Base-by-base conservation (phyloP, 2,113 vertebrate species). In the Cricetomys ansorgei region DNA sequence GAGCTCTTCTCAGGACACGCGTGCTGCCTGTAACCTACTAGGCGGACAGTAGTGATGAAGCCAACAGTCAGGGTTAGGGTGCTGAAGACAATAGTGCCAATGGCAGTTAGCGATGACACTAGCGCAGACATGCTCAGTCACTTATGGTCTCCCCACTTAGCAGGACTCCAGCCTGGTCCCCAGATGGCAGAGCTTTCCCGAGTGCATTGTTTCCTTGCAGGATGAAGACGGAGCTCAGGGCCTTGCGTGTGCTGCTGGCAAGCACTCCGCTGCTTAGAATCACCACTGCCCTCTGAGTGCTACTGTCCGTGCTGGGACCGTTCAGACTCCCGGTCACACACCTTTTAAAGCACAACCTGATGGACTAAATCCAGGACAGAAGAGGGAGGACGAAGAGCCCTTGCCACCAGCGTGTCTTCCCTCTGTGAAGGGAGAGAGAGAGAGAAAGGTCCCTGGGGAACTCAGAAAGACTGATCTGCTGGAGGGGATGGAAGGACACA, bases 161-260 rank as follows among this genome's bases (percentile, higher is more conserved):
- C 29, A 1, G 45, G 84, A 93, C 3, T 55, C 19, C 21, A 89
- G 57, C n/a, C 27, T 79, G 90, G 53, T 10, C 91, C 17, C 73
- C 57, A 59, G 53, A 21, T 7, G 10, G 88, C 75, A 57, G 48
- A 45, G 19, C 4, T 87, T 94, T 97, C 94, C 48, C 95, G 83
- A 65, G 29, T 4, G 75, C 89, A 91, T 84, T 92, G 29, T 77
- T 72, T 43, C 23, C 27, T 73, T 43, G 9, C 50, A 73, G 67
- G n/a, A 25, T 57, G 19, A 55, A 57, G 25, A 21, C 31, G 23
- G 37, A 88, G 34, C 53, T 37, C 53, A n/a, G 34, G 50, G 13
- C n/a, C n/a, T 53, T 55, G 25, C 31, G 67, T 72, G 15, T 43
- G 25, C 64, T 17, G 25, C 25, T n/a, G 25, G 16, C 50, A 43